Percentiles rank a stretch among this genome's conserved stretches.
Conservation (phyloP, 2,888 invertebrate genomes). For the Brachypterus glaber region DNA sequence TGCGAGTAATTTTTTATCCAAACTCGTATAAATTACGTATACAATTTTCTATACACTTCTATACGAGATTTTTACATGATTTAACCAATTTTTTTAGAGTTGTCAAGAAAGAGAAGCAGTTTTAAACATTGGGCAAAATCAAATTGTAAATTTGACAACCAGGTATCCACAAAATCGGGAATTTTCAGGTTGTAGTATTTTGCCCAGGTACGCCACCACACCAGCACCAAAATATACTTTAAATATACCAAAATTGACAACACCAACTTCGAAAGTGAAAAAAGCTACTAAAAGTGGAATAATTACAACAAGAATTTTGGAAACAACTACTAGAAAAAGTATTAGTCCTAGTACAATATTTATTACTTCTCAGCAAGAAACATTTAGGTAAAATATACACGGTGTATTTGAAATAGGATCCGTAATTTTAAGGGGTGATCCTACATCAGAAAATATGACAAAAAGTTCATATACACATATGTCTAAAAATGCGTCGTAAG, state of each 20-base stretch:
- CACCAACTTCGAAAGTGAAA: conserved; percentile 18
- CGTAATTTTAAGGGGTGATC: no score
- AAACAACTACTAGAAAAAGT: conserved; percentile 7
- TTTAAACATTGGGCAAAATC: conserved; percentile 61
- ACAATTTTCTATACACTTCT: no score
- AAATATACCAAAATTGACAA: conserved; percentile 22
- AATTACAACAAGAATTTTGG: conserved; percentile 14
- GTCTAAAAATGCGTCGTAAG: no score
- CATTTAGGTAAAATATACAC: no score
- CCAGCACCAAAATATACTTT: conserved; percentile 25
- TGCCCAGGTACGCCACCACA: conserved; percentile 12
- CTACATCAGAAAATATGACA: neutral
- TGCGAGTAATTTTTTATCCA: no score
- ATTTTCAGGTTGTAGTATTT: conserved; percentile 46
- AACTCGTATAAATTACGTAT: no score
- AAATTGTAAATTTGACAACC: conserved; percentile 65
- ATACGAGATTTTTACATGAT: no score
- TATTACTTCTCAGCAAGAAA: neutral
- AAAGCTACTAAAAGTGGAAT: conserved; percentile 9
- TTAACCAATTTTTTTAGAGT: conserved; percentile 54
- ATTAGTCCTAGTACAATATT: conserved; percentile 1
- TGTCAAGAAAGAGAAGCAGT: conserved; percentile 67
- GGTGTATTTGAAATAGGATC: no score
- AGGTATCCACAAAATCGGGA: conserved; percentile 47
- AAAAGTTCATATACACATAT: no score